Evolutionary conservation across 1,140 invertebrate species (phyloP), one percentile per base, ranked within the genome.

Genomic region (Brachionus asplanchnoidis): DNA sequence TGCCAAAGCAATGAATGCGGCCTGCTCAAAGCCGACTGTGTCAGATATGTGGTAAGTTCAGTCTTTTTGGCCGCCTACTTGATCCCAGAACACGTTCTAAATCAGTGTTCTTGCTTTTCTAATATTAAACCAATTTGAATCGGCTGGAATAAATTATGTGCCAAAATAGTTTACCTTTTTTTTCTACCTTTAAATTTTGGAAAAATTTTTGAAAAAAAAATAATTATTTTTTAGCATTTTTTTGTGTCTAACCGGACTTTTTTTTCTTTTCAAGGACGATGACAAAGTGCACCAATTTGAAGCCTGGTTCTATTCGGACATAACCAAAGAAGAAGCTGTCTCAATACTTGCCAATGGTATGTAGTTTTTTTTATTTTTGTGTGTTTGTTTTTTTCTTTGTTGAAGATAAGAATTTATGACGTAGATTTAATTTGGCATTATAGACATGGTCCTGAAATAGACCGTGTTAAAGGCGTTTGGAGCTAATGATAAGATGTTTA

Each of bases 261-360:
- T 79, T 73, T 20, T 53, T 44, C 44, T 85, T 79, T 46, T 0
- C 44, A 53, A 77, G 79, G 53, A 82, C 3, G 65, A 82, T 28
- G 65, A 82, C 17, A 66, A 68, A 65, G 2, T 68, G 7, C 79
- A 82, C 23, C 46, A 82, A 68, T 82, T 82, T 28, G 79, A 82
- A 26, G 36, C 28, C n/a, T 99, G 96, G 95, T 98, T 97, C 91
- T 96, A 98, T 92, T 94, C 95, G 0, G 95, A 95, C 88, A 95
- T 97, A 86, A 96, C 95, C 53, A 98, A 98, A 91, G 95, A 95
- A 87, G 95, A 97, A 89, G 96, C 96, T 73, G 95, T 97, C 3
- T 95, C 97, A 88, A 94, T 97, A 92, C 92, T 98, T 36, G 95
- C 96, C 17, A 96, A 96, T 92, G 93, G 94, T 94, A 83, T 75